Evolutionary conservation across 2,888 invertebrate genomes (phyloP).

Genomic region (Mesorhabditis spiculigera): DNA sequence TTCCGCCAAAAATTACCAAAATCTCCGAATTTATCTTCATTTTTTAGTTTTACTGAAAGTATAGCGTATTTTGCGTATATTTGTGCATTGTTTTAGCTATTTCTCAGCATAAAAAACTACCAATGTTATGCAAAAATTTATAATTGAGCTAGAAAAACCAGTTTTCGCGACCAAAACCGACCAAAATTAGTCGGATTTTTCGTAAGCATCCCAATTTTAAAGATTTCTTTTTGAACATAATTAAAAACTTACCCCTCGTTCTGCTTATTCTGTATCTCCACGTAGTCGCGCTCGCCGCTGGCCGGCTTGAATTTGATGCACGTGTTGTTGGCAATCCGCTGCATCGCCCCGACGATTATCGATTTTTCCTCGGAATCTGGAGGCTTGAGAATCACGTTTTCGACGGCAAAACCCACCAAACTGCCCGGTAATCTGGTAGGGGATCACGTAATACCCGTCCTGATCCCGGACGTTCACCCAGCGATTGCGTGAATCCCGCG

Average conservation of each 20-base stretch:
- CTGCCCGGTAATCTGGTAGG: slow-evolving; percentile 40
- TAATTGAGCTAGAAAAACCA: too few species aligned
- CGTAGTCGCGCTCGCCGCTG: slow-evolving; percentile 38
- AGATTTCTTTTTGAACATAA: neutral
- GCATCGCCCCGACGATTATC: slow-evolving; percentile 44
- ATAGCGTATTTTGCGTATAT: too few species aligned
- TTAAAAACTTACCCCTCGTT: slow-evolving; percentile 38
- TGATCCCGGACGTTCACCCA: slow-evolving; percentile 34
- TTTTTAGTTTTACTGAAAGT: too few species aligned
- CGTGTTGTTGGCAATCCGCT: slow-evolving; percentile 41
- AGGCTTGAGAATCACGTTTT: neutral
- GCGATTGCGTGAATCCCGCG: slow-evolving; percentile 29
- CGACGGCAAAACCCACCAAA: slow-evolving; percentile 27
- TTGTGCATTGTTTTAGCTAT: too few species aligned
- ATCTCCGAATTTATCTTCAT: too few species aligned
- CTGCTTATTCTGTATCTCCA: slow-evolving; percentile 43
- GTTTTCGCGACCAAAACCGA: neutral
- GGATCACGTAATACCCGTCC: slow-evolving; percentile 39
- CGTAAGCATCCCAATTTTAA: neutral
- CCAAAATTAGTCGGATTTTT: slow-evolving; percentile 7
- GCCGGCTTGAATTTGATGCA: slow-evolving; percentile 42
- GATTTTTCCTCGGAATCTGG: slow-evolving; percentile 34
- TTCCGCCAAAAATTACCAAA: too few species aligned
- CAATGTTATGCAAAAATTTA: too few species aligned
- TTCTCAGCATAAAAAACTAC: too few species aligned